A percentile compares a stretch with the other conserved stretches of the same genome.
Evolutionary conservation across 2,113 vertebrate species (phyloP).

Genomic region (Calonectris borealis): DNA sequence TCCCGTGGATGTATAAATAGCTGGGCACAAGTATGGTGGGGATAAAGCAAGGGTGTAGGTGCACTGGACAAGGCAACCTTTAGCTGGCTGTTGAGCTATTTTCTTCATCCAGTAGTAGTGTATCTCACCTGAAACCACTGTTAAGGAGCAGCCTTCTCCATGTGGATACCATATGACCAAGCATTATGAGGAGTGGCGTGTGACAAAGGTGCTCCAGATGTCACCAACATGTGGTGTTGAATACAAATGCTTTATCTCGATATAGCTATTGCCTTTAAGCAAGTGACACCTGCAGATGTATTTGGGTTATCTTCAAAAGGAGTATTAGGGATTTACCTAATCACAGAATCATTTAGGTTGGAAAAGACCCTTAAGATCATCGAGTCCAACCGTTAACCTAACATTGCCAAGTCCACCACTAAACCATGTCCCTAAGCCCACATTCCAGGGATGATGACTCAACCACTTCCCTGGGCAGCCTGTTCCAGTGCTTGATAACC

Average conservation of each 20-base stretch:
- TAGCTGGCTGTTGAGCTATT: not conserved
- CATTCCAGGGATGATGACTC: not conserved
- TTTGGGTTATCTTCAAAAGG: not conserved
- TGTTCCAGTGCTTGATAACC: not conserved
- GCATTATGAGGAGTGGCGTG: not conserved
- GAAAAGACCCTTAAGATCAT: not conserved
- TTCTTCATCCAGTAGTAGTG: not conserved
- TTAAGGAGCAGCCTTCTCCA: not conserved
- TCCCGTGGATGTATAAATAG: not conserved
- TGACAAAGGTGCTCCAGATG: not conserved
- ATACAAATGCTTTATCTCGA: not conserved
- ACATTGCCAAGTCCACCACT: not conserved
- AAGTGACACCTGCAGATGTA: not conserved
- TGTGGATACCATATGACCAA: not conserved
- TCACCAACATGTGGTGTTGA: not conserved
- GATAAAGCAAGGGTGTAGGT: not conserved
- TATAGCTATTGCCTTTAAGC: not conserved
- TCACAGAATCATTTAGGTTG: not conserved
- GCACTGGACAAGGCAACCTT: not conserved
- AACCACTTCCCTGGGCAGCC: not conserved
- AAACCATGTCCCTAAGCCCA: not conserved
- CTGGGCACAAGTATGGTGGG: not conserved
- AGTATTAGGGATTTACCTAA: not conserved
- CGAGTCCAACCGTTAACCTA: accelerated
- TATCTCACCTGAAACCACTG: not conserved